Conservation (phyloP, 2,888 invertebrate species). For the Chouioia cunea region DNA sequence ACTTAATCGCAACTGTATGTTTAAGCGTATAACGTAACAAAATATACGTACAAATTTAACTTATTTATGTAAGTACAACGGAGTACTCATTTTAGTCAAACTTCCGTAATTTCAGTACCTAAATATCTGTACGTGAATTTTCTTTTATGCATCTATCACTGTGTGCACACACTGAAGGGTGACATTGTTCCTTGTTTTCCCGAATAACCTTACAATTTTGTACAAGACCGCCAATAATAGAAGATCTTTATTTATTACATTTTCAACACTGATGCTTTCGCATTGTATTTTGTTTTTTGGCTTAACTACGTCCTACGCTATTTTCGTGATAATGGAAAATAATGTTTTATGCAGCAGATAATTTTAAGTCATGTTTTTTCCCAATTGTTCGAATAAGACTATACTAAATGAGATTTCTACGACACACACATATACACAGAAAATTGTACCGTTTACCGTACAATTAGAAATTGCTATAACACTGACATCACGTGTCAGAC, state of each 20-base stretch:
- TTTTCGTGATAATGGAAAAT: not conserved
- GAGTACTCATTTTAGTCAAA: slow-evolving; percentile 30
- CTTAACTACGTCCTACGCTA: slow-evolving; percentile 10
- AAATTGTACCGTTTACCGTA: slow-evolving; percentile 34
- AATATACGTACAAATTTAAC: slow-evolving; percentile 45
- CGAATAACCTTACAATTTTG: slow-evolving; percentile 29
- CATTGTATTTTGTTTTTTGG: slow-evolving; percentile 26
- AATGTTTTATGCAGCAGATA: slow-evolving; percentile 14
- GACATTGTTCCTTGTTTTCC: slow-evolving; percentile 40
- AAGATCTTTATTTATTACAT: slow-evolving; percentile 4
- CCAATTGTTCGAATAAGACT: slow-evolving; percentile 36
- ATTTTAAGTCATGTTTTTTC: slow-evolving; percentile 35
- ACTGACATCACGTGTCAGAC: slow-evolving; percentile 13
- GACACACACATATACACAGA: slow-evolving; percentile 42
- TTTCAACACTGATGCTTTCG: slow-evolving; percentile 15
- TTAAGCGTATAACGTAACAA: slow-evolving; percentile 49
- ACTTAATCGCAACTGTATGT: slow-evolving; percentile 31
- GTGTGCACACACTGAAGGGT: slow-evolving; percentile 26
- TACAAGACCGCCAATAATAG: slow-evolving; percentile 26
- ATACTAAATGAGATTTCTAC: slow-evolving; percentile 47
- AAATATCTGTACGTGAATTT: slow-evolving; percentile 32
- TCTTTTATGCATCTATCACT: slow-evolving; percentile 40
- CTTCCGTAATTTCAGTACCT: slow-evolving; percentile 30
- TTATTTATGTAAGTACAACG: slow-evolving; percentile 42
- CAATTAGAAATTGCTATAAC: slow-evolving; percentile 37